These are phyloP conservation scores for Chironomus tepperi DNA, from an alignment of 1,140 invertebrate genomes.

Conservation along the genomic window DNA sequence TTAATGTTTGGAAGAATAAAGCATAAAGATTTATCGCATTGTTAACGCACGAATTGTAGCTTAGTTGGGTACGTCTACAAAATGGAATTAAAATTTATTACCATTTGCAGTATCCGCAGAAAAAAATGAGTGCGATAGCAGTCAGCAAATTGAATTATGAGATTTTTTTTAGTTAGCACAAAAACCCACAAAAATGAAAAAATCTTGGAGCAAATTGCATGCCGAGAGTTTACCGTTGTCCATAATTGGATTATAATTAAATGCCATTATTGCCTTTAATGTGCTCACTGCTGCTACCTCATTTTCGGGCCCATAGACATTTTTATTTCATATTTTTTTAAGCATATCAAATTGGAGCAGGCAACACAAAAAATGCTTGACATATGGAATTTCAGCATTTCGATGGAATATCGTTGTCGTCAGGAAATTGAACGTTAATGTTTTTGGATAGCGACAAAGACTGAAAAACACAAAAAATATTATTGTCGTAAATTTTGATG, in stretches of 20 bases:
- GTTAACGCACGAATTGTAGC: background rate
- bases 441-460: background rate
- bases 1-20: background rate
- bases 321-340: background rate
- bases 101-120: background rate
- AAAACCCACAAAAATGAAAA: background rate
- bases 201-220: background rate
- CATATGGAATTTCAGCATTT: background rate
- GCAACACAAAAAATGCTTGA: background rate
- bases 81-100: background rate
- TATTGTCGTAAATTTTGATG: background rate
- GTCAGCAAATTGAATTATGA: background rate
- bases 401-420: background rate
- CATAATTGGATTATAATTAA: constrained; percentile 10
- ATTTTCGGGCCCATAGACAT: background rate
- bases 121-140: constrained; percentile 4
- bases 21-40: constrained; percentile 2
- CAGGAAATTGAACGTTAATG: background rate
- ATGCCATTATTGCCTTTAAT: constrained; percentile 2
- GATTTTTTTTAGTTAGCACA: background rate
- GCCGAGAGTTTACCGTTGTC: background rate
- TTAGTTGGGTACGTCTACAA: background rate
- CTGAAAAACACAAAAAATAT: background rate
- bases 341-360: constrained; percentile 1
- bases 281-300: background rate